Base-by-base conservation (phyloP, 2,888 invertebrate species). In the Euphydryas editha region DNA sequence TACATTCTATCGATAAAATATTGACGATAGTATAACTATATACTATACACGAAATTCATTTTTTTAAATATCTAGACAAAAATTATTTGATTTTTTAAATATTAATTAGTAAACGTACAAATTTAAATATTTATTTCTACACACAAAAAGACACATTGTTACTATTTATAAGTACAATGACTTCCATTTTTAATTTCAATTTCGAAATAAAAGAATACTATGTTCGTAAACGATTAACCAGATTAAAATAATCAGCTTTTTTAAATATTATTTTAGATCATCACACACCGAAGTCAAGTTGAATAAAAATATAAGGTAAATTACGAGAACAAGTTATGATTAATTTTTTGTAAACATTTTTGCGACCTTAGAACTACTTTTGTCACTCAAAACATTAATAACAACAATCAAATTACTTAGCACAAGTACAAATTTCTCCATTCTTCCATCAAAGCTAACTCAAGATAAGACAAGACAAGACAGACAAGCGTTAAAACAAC, bases 1-100 rank as follows among this genome's bases (percentile, higher is more conserved):
- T 17, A 39, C 42, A 15, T 18, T 47, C 24, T 44, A 17, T 24
- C 21, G 24, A 30, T n/a, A 51, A 15, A n/a, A 62, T 62, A 62
- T 18, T 24, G 47, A 36, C 37, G 47, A 47, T 56, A 24, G 15
- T 24, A 51, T n/a, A n/a, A n/a, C 51, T 51, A 47, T 18, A 47
- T n/a, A n/a, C n/a, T n/a, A 20, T 47, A 47, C 10, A n/a, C 7
- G 15, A 30, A 54, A 24, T 51, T 24, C 13, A 49, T 24, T 21
- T 51, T 51, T 6, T 24, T 0, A 30, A 30, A 30, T 30, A 30
- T 30, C 30, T 30, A 30, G 30, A 30, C 30, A 30, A 30, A 1
- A 30, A 30, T 30, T 7, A 7, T 30, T 30, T 7, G 30, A 30
- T 30, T 30, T 30, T 3, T 30, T 30, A 7, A 30, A 30, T 8